Evolutionary conservation across 1,140 invertebrate genomes (phyloP).

Genomic region (Argopecten irradians): DNA sequence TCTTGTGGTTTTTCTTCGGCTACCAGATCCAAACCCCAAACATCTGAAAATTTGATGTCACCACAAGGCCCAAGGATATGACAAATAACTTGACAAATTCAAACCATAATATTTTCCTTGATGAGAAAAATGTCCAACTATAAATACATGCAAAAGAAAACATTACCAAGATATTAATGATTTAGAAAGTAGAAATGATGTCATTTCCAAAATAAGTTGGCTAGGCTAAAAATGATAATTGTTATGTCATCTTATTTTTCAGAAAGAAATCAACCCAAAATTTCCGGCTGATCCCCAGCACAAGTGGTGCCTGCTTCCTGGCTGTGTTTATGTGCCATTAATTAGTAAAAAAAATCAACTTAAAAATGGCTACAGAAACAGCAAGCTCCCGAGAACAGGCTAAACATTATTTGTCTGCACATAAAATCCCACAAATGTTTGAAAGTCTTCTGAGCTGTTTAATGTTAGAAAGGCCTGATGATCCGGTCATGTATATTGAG

Average conservation of each 20-base stretch:
- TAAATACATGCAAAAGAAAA: too few species aligned
- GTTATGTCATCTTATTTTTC: not conserved
- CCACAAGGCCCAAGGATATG: too few species aligned
- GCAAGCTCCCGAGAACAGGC: conserved; percentile 65
- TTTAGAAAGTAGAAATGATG: too few species aligned
- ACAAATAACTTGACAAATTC: too few species aligned
- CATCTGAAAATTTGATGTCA: too few species aligned
- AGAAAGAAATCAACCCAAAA: not conserved
- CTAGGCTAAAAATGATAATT: too few species aligned
- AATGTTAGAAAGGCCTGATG: conserved; percentile 73
- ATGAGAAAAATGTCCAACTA: too few species aligned
- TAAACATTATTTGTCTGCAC: conserved; percentile 68
- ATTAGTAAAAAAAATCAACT: not conserved
- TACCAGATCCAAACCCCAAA: too few species aligned
- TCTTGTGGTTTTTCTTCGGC: too few species aligned
- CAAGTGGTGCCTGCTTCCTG: not conserved
- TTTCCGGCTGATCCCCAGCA: not conserved
- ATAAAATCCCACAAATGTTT: conserved; percentile 74
- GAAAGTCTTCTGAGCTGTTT: conserved; percentile 71
- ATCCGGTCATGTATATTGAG: conserved; percentile 72
- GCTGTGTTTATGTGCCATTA: not conserved
- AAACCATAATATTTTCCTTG: too few species aligned
- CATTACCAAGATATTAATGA: too few species aligned
- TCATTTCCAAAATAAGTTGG: too few species aligned
- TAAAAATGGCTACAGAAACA: conserved; percentile 38